Evolutionary conservation across 2,888 invertebrate species (phyloP).

Genomic region (Ophion ellenae): DNA sequence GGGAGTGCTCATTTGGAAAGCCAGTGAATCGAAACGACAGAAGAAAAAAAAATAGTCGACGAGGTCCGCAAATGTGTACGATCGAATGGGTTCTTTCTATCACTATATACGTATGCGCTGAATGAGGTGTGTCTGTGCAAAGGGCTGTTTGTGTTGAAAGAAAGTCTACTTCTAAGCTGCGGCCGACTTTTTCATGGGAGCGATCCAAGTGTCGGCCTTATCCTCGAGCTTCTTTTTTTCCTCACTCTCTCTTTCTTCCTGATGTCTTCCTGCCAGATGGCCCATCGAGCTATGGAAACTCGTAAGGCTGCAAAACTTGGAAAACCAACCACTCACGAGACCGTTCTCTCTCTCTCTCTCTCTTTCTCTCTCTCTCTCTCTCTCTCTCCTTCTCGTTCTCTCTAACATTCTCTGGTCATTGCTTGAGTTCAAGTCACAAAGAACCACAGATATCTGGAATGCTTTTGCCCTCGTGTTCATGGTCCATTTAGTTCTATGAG

Average conservation of each 20-base stretch:
- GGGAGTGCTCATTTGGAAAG: conserved; percentile 25
- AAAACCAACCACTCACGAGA: conserved; percentile 64
- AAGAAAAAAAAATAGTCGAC: conserved; percentile 44
- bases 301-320: conserved; percentile 30
- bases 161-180: conserved; percentile 29
- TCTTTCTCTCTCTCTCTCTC: not conserved
- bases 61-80: conserved; percentile 17
- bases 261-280: conserved; percentile 39
- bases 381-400: not conserved
- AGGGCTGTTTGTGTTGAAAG: conserved; percentile 1
- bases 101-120: conserved; percentile 3
- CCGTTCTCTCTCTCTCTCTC: not conserved
- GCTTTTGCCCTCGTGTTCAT: conserved; percentile 46
- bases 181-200: conserved; percentile 47
- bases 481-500: conserved; percentile 28
- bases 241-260: not conserved
- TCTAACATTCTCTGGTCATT: not conserved
- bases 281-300: conserved; percentile 42
- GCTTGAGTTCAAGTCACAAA: conserved; percentile 31
- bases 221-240: conserved; percentile 14
- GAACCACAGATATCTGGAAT: conserved; percentile 50
- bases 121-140: conserved; percentile 4
- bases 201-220: conserved; percentile 55
- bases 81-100: conserved; percentile 29
- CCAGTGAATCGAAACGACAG: conserved; percentile 36